A percentile compares a stretch with the other conserved stretches of the same genome.
Evolutionary conservation across 2,113 vertebrate species (phyloP).

Genomic region (Deroptyus accipitrinus): DNA sequence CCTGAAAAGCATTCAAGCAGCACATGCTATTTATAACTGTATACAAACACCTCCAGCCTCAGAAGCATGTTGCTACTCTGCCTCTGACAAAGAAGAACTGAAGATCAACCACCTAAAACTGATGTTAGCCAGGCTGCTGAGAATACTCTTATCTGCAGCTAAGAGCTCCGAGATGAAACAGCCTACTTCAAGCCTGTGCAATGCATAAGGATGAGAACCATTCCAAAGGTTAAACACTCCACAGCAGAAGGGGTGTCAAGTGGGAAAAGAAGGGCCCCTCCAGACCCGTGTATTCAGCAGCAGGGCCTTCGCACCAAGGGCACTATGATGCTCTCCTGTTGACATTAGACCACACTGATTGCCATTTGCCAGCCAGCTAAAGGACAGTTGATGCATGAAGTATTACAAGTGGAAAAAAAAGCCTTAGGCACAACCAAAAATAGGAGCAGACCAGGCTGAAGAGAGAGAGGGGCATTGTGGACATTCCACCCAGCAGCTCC

Average conservation of each 20-base stretch:
- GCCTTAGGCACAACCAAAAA: neutral
- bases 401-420: neutral
- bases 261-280: neutral
- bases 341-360: rapidly evolving
- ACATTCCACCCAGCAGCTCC: neutral
- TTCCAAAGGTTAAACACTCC: rapidly evolving
- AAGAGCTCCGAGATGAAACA: neutral
- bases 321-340: neutral
- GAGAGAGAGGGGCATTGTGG: neutral
- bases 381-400: neutral
- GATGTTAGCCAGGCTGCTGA: neutral
- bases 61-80: neutral
- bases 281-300: neutral
- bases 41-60: neutral
- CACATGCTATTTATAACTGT: neutral
- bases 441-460: neutral
- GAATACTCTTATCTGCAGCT: neutral
- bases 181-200: neutral
- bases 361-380: neutral
- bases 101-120: neutral
- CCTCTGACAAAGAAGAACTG: neutral
- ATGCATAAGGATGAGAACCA: rapidly evolving
- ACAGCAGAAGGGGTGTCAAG: rapidly evolving
- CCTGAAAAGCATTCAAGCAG: neutral
- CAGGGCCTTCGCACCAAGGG: neutral